Evolutionary conservation across 2,888 invertebrate genomes (phyloP), one percentile per base, ranked within the genome.

Genomic region (Drosophila melanosoma): DNA sequence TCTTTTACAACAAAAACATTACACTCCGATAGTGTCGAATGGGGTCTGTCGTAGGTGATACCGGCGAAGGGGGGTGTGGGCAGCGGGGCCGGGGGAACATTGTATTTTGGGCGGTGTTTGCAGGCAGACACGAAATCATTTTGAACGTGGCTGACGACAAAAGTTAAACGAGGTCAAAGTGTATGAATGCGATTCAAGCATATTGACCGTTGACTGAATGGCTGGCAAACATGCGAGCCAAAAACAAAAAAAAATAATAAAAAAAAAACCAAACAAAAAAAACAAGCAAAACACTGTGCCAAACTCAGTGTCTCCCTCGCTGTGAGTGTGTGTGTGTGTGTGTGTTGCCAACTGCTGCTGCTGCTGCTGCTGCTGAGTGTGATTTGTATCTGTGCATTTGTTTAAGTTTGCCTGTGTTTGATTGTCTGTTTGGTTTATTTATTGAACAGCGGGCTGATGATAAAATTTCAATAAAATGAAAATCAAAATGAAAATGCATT

Each of bases 81-180:
- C 3, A 4, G 3, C 29, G 10, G 23, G 36, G n/a, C n/a, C 17
- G 17, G 23, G n/a, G 42, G 51, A 6, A 29, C 29, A 29, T 29
- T 29, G 29, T 29, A 33, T 32, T 23, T 45, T 45, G 45, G 38
- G n/a, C 33, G 48, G 35, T 23, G 45, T 35, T 56, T 45, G 29
- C 26, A 45, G 45, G 42, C 68, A 70, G 66, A 84, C 76, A 80
- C 76, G 85, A 82, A 84, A 82, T 78, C 70, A 84, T 84, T 82
- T 82, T 59, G 78, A 82, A 82, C 79, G 74, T 79, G 76, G 76
- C 67, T 72, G 74, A 70, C 78, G 74, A 79, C 87, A 74, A 81
- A 73, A 76, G 82, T 82, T 85, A 83, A 90, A 85, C 76, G 87
- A 85, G 85, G 89, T 87, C 87, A 89, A 81, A 82, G 82, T 75